Conservation (phyloP, 2,888 invertebrate genomes). For the Drosophila fungiperda region DNA sequence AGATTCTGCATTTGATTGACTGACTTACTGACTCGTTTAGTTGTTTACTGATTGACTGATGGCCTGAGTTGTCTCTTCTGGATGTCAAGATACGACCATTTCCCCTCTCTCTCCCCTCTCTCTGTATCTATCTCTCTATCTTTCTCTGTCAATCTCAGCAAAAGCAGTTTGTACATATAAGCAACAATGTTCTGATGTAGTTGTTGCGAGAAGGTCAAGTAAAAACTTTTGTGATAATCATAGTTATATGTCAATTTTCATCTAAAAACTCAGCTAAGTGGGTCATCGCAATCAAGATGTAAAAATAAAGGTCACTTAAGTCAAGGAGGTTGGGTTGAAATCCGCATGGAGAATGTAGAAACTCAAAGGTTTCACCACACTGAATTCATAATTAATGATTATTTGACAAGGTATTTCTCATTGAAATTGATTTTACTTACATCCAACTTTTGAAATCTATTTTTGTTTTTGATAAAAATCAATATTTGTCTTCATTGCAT, state of each 20-base stretch:
- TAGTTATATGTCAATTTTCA: conserved; percentile 71
- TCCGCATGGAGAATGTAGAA: not conserved
- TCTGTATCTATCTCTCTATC: conserved; percentile 31
- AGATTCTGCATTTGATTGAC: conserved; percentile 61
- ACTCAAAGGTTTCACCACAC: not conserved
- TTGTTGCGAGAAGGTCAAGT: conserved; percentile 25
- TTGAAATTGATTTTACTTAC: not conserved
- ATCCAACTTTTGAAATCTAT: not conserved
- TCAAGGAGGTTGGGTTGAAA: not conserved
- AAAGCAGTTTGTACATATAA: conserved; percentile 5
- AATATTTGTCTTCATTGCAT: not conserved
- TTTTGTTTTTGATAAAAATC: not conserved
- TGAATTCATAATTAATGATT: not conserved
- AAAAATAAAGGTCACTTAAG: not conserved
- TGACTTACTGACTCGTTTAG: conserved; percentile 44
- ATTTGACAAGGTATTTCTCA: not conserved
- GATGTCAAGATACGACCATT: conserved; percentile 5
- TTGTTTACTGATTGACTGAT: conserved; percentile 58
- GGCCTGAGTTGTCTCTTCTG: conserved; percentile 29
- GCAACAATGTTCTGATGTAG: conserved; percentile 28
- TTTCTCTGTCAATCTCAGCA: conserved; percentile 20
- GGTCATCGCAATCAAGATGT: conserved; percentile 11
- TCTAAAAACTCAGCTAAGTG: conserved; percentile 39
- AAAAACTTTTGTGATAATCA: conserved; percentile 69
- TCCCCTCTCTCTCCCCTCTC: not conserved